These are phyloP conservation scores for Ommatoiulus sabulosus DNA, from an alignment of 2,888 invertebrate species.

Conservation along the genomic window DNA sequence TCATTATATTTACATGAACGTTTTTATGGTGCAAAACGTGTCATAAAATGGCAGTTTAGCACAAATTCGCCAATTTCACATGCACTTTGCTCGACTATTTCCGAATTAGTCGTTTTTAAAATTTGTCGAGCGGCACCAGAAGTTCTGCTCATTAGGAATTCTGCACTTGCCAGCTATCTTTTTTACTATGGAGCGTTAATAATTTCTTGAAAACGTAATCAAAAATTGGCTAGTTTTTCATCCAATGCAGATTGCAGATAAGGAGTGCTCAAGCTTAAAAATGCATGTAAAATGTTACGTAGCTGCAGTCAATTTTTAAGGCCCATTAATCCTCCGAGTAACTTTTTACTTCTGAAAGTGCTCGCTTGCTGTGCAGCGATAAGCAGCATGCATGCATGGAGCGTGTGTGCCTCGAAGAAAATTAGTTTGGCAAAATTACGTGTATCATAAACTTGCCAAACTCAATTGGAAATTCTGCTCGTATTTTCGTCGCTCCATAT, in stretches of 20 bases:
- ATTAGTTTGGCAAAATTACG: background rate
- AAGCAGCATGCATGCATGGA: background rate
- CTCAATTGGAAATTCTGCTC: constrained; percentile 23
- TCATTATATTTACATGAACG: too few relatives aligned
- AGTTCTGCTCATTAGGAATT: background rate
- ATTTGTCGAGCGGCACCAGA: background rate
- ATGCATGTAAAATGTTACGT: too few relatives aligned
- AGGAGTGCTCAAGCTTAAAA: background rate
- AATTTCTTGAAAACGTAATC: background rate
- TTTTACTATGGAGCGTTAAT: background rate
- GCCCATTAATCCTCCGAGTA: constrained; percentile 13
- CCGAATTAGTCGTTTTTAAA: background rate
- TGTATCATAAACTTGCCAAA: constrained; percentile 36
- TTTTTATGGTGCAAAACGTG: too few relatives aligned
- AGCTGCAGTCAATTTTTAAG: constrained; percentile 25
- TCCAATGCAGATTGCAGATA: background rate
- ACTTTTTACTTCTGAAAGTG: background rate
- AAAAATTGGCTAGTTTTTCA: constrained; percentile 2
- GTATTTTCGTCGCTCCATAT: background rate
- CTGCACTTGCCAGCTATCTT: background rate
- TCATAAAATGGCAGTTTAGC: background rate
- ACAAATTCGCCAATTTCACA: background rate
- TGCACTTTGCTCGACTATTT: background rate
- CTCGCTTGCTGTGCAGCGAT: constrained; percentile 19
- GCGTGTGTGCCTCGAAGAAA: background rate